Percentiles rank a stretch among this genome's conserved stretches.
phyloP scores from a whole-genome alignment of 92 coral and sea anemone species.

The Epizoanthus rinbou region DNA sequence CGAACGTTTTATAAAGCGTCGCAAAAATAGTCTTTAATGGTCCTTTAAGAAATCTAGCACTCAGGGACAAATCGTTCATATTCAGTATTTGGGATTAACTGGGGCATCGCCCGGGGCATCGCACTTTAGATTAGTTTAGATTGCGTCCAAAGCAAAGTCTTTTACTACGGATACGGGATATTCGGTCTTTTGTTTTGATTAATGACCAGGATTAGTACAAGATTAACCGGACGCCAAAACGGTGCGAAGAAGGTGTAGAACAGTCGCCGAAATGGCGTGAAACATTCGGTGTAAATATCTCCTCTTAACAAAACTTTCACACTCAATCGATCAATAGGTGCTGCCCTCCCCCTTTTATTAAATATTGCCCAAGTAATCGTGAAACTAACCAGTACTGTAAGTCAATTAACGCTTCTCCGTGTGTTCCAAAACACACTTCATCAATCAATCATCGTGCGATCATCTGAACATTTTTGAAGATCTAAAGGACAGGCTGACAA shows the following conservation, averaged over 20 bases:
- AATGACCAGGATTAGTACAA: not conserved
- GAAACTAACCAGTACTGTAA: not conserved
- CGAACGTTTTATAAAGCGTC: too few species aligned
- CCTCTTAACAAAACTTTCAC: not conserved
- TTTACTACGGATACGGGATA: not conserved
- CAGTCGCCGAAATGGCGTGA: slow-evolving; percentile 28
- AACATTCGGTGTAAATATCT: not conserved
- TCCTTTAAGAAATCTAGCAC: too few species aligned
- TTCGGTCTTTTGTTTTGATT: too few species aligned
- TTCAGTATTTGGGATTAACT: too few species aligned
- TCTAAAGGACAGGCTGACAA: slow-evolving; percentile 19
- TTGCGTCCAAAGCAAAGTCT: not conserved
- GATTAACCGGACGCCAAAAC: slow-evolving; percentile 9
- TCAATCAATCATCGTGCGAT: slow-evolving; percentile 13
- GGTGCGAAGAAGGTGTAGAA: not conserved
- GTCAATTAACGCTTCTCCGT: slow-evolving; percentile 19
- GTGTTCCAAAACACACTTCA: not conserved
- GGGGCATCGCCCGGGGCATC: too few species aligned
- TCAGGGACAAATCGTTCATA: too few species aligned
- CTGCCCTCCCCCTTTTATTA: not conserved
- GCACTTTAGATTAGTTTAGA: not conserved
- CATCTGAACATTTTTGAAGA: not conserved
- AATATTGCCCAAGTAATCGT: not conserved
- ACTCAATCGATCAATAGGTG: slow-evolving; percentile 26
- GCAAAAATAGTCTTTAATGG: too few species aligned